Evolutionary conservation across 2,797 vertebrate species (phyloP), one percentile per base, ranked within the genome.

Genomic region (Arnoldichthys spilopterus): DNA sequence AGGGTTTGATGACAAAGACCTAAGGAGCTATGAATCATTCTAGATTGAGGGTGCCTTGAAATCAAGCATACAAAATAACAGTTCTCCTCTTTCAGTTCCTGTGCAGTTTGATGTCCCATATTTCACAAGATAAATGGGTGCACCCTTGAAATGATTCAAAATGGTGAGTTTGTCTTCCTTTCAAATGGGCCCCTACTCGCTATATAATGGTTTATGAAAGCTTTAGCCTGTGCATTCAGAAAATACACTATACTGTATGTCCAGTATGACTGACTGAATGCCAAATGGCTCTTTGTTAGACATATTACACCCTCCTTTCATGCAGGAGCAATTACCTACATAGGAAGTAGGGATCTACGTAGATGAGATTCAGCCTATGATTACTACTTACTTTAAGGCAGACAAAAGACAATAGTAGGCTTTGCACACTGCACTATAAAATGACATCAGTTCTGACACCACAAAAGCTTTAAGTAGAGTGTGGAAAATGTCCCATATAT

Each of bases 21-120:
- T 26, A 28, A 20, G 34, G 34, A 59, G 28, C n/a, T 56, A 68
- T 69, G 69, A 81, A 85, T 72, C 59, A 24, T 47, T 24, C 62
- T 45, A 37, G 54, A 77, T 74, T 47, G 37, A 72, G 51, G 32
- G 30, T 28, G 24, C 45, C 43, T 62, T 56, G 32, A 34, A 73
- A 76, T 66, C 24, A 62, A 73, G 26, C 24, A 30, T 15, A 62
- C 32, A 53, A 34, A 30, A 51, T 28, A 61, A 34, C 20, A 61
- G n/a, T n/a, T n/a, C 26, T 26, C 18, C 71, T 18, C 30, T 40
- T 1, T 24, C 61, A 51, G 28, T 72, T 58, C 37, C 32, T 28
- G n/a, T 37, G 28, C 62, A 43, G 43, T 37, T 20, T 74, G 15
- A 54, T 70, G 34, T 70, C 26, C 43, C 30, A 61, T 49, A 74